These are phyloP conservation scores for Platycheirus albimanus DNA, from an alignment of 2,888 invertebrate genomes.

Conservation along the genomic window DNA sequence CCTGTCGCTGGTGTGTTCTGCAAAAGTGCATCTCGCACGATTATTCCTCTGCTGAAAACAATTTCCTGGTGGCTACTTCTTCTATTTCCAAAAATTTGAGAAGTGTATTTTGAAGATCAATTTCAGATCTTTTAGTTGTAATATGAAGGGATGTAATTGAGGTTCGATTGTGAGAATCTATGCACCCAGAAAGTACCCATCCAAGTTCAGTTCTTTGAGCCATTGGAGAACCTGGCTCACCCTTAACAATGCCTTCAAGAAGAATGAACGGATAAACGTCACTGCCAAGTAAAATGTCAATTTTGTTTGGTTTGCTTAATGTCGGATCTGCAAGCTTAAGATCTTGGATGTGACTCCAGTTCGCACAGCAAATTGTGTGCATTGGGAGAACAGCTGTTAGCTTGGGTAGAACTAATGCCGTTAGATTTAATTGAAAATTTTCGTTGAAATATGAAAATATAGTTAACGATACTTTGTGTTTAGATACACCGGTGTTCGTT, in stretches of 20 bases:
- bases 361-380: not conserved
- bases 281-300: conserved; percentile 11
- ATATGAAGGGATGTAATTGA: not conserved
- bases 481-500: not conserved
- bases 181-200: not conserved
- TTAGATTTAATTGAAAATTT: no score
- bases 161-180: not conserved
- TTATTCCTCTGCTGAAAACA: conserved; percentile 6
- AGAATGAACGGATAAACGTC: conserved; percentile 2
- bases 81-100: conserved; percentile 23
- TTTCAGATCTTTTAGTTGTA: conserved; percentile 7
- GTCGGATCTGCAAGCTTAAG: not conserved
- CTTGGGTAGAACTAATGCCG: not conserved
- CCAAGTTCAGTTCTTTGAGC: conserved; percentile 24
- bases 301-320: conserved; percentile 3
- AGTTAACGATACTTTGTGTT: not conserved
- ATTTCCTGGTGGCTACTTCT: not conserved
- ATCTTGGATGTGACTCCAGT: conserved; percentile 16
- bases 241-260: conserved; percentile 15
- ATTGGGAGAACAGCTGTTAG: conserved; percentile 1
- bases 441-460: no score
- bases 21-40: conserved; percentile 21
- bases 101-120: not conserved
- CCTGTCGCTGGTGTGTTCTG: conserved; percentile 16
- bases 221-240: conserved; percentile 11